These are phyloP conservation scores for Augiades crinisus DNA, from an alignment of 2,888 invertebrate genomes.

Conservation along the genomic window DNA sequence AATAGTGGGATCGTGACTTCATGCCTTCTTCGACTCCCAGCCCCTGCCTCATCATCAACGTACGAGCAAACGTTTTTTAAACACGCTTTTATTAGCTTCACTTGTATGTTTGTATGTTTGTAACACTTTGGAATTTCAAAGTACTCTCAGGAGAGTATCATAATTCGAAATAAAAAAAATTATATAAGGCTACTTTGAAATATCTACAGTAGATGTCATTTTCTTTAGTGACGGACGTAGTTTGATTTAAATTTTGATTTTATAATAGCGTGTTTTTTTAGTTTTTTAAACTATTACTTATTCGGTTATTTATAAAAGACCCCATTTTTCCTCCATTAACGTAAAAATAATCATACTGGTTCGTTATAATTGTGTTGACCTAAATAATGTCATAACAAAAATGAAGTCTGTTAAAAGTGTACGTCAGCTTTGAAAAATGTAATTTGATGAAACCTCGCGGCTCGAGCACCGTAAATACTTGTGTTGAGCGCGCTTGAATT, in stretches of 20 bases:
- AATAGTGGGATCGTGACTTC: slow-evolving; percentile 56
- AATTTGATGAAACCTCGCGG: slow-evolving; percentile 19
- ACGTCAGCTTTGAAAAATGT: slow-evolving; percentile 24
- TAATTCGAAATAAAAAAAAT: too few relatives aligned
- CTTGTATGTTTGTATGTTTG: too few relatives aligned
- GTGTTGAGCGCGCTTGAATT: slow-evolving; percentile 23
- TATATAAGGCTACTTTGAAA: too few relatives aligned
- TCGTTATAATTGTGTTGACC: slow-evolving; percentile 20
- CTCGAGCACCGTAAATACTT: slow-evolving; percentile 21
- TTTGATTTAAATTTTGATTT: too few relatives aligned
- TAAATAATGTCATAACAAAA: slow-evolving; percentile 19
- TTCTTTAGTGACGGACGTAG: too few relatives aligned
- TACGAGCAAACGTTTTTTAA: background rate
- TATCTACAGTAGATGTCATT: too few relatives aligned
- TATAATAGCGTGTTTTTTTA: too few relatives aligned
- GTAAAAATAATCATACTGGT: slow-evolving; percentile 16
- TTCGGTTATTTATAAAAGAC: background rate
- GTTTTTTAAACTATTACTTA: too few relatives aligned
- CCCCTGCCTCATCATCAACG: background rate
- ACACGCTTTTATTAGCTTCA: too few relatives aligned
- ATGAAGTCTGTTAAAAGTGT: slow-evolving; percentile 18
- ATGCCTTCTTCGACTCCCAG: slow-evolving; percentile 54
- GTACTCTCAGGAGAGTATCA: too few relatives aligned
- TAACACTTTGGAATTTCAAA: too few relatives aligned
- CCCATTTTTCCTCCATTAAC: background rate